Percentiles rank a stretch among this genome's conserved stretches.
Evolutionary conservation across 2,797 vertebrate genomes (phyloP).

Genomic region (Sylvia borin): DNA sequence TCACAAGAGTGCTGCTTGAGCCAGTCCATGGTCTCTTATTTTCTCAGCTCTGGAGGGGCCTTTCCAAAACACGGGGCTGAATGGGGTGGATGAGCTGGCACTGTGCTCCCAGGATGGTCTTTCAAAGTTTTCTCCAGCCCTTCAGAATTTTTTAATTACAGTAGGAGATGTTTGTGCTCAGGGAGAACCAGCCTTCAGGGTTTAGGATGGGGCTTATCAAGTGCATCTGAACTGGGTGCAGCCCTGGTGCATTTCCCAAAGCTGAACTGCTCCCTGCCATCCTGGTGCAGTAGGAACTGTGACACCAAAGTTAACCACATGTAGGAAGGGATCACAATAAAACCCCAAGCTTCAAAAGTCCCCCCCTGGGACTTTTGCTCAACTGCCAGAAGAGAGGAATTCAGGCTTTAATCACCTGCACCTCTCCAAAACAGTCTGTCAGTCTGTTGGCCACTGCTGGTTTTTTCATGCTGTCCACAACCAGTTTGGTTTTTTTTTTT

Average conservation of each 20-base stretch:
- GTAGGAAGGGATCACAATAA: not conserved
- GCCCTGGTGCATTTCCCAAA: not conserved
- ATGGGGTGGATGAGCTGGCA: not conserved
- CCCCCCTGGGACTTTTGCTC: not conserved
- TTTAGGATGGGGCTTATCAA: not conserved
- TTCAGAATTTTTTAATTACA: not conserved
- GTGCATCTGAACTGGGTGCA: not conserved
- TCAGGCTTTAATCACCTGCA: not conserved
- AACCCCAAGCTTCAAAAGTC: not conserved
- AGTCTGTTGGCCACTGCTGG: not conserved
- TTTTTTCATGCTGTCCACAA: not conserved
- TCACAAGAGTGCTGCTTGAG: not conserved
- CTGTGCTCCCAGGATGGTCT: not conserved
- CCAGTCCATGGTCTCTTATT: rapidly evolving
- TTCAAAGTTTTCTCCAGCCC: not conserved
- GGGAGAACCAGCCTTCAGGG: not conserved
- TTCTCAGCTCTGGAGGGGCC: not conserved
- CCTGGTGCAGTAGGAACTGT: not conserved
- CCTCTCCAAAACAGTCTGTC: not conserved
- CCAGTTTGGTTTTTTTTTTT: no score
- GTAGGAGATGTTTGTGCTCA: not conserved
- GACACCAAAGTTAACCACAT: not conserved
- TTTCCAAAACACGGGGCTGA: not conserved
- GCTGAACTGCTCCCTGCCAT: not conserved
- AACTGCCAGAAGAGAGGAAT: not conserved